Evolutionary conservation across 2,888 invertebrate genomes (phyloP), one percentile per base, ranked within the genome.

Genomic region (Aelia acuminata): DNA sequence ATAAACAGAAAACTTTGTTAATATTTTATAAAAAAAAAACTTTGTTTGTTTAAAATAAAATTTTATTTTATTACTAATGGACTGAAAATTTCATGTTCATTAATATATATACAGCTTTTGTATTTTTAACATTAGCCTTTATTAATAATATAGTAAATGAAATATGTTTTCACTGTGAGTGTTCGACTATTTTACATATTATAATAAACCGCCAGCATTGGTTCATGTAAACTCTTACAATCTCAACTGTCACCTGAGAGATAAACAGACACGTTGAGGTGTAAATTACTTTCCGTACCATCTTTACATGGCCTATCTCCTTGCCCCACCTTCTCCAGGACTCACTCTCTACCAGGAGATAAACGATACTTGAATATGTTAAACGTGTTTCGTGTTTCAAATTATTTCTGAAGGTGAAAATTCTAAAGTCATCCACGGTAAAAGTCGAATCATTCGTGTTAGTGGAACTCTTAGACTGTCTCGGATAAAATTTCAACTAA

Each of bases 341-440:
- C 26, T 70, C 63, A 70, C 63, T 70, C 63, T 70, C 63, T 70
- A 70, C 63, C 7, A 4, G 18, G 63, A 70, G 63, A 70, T 70
- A 70, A 70, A 35, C 63, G 63, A 70, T 35, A 70, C 63, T 31
- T 70, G 63, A 70, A 70, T 70, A 70, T 70, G 31, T 70, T 70
- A 70, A 63, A 20, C 31, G 18, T 70, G 63, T 70, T 70, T 70
- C 35, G 63, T 70, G 35, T 70, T 70, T 70, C 63, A 70, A 70
- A 70, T 70, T 70, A 70, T 70, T 70, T 18, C 18, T 70, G 63
- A 35, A 70, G 35, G 31, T 70, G 63, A 70, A 70, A 35, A 70
- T 70, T 7, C 63, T 70, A 35, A 31, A 70, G 31, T 70, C 63
- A 70, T 70, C 63, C 35, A 1, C 31, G 26, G 63, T 70, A 70